These are phyloP conservation scores for Shinisaurus crocodilurus DNA, from an alignment of 2,113 vertebrate species.

Conservation along the genomic window DNA sequence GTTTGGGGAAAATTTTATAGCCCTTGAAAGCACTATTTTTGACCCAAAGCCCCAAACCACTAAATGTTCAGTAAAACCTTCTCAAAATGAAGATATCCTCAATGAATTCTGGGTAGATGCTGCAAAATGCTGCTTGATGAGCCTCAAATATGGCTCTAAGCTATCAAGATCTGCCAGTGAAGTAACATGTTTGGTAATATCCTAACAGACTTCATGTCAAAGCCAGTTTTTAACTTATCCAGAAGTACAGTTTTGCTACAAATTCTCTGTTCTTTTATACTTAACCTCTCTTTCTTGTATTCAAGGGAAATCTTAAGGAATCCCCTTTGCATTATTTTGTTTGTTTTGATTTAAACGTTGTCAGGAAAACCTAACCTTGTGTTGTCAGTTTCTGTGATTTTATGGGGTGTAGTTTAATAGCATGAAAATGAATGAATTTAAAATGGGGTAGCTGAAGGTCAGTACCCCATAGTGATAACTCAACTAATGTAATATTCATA, in stretches of 20 bases:
- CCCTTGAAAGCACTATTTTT: not conserved
- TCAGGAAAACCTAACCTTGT: constrained; percentile 66
- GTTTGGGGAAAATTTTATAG: not conserved
- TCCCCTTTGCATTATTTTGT: constrained; percentile 61
- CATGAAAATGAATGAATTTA: constrained; percentile 74
- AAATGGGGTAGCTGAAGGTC: constrained; percentile 77
- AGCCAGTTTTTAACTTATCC: not conserved
- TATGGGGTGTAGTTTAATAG: constrained; percentile 67
- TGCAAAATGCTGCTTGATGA: not conserved
- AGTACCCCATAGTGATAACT: constrained; percentile 74
- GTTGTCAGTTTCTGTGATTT: constrained; percentile 64
- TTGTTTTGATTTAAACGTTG: constrained; percentile 68
- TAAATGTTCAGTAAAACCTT: not conserved
- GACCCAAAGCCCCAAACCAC: not conserved
- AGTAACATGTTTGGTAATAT: not conserved
- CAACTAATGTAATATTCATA: constrained; percentile 83
- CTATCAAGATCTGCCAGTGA: not conserved
- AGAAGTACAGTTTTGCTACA: not conserved
- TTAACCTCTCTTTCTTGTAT: constrained; percentile 4
- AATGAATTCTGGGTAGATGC: not conserved
- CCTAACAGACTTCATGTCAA: not conserved
- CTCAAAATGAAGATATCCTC: not conserved
- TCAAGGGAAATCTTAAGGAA: not conserved
- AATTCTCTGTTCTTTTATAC: not conserved
- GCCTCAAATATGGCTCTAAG: not conserved